phyloP scores from a whole-genome alignment of 2,888 invertebrate genomes.

The Trypoxylon attenuatum region DNA sequence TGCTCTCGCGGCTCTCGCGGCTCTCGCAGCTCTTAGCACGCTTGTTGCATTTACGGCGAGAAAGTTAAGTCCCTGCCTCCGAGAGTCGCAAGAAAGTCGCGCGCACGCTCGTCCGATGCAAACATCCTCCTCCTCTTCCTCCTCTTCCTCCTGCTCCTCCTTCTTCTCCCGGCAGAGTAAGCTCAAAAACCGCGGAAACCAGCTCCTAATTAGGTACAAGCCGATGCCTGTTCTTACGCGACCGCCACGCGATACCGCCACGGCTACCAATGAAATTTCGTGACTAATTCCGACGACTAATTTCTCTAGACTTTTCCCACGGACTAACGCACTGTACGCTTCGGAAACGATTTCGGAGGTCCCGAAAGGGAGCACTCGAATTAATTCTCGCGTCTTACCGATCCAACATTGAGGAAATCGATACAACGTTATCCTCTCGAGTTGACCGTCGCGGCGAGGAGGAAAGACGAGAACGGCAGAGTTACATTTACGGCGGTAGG shows the following conservation, averaged over 20 bases:
- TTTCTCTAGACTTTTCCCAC: too few relatives aligned
- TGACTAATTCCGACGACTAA: not conserved
- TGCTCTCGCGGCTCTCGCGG: too few relatives aligned
- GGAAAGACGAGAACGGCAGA: conserved; percentile 9
- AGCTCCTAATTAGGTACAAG: conserved; percentile 54
- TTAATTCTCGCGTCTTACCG: too few relatives aligned
- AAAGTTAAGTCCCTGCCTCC: conserved; percentile 41
- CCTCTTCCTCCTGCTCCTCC: not conserved
- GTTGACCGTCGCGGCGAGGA: conserved; percentile 9
- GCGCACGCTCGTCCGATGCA: conserved; percentile 35
- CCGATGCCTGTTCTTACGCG: conserved; percentile 51
- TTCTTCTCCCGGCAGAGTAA: not conserved
- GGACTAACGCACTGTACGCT: too few relatives aligned
- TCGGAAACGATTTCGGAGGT: too few relatives aligned
- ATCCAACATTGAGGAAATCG: too few relatives aligned
- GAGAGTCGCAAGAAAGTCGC: conserved; percentile 44
- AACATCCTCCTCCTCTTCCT: conserved; percentile 20
- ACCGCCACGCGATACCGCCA: conserved; percentile 26
- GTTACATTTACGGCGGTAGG: not conserved
- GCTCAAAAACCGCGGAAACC: conserved; percentile 50
- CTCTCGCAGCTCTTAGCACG: too few relatives aligned
- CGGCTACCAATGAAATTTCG: not conserved
- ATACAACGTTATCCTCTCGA: too few relatives aligned
- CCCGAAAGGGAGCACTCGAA: too few relatives aligned
- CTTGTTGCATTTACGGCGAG: conserved; percentile 62